Conservation (phyloP, 2,888 invertebrate genomes). For the Tenthredo livida region DNA sequence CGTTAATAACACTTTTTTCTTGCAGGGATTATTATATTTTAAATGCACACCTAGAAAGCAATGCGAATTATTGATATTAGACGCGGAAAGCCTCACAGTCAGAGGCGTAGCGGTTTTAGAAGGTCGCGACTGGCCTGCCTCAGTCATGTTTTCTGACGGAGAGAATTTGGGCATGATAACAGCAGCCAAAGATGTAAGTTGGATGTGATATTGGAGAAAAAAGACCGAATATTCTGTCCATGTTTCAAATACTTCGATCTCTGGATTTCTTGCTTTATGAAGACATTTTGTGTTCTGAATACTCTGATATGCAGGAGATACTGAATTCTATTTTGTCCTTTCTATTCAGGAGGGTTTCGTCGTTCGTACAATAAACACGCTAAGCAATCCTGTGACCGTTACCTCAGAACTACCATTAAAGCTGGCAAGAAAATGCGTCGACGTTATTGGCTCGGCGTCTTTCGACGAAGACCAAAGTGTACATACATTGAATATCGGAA, state of each 20-base stretch:
- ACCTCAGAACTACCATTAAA: conserved; percentile 84
- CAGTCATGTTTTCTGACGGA: conserved; percentile 88
- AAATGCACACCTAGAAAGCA: conserved; percentile 80
- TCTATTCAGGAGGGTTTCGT: conserved; percentile 87
- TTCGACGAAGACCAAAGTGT: conserved; percentile 84
- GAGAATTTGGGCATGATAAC: conserved; percentile 89
- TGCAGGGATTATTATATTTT: conserved; percentile 90
- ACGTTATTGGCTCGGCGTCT: conserved; percentile 86
- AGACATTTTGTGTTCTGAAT: background rate
- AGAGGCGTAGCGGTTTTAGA: conserved; percentile 78
- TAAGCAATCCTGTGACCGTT: conserved; percentile 80
- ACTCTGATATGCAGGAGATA: background rate
- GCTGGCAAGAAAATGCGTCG: conserved; percentile 89
- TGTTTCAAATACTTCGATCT: too few relatives aligned
- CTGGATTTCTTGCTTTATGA: too few relatives aligned
- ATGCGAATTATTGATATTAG: conserved; percentile 74
- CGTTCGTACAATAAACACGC: conserved; percentile 86
- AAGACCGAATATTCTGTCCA: background rate
- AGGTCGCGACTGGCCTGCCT: conserved; percentile 76
- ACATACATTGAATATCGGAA: conserved; percentile 78
- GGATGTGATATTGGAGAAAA: background rate
- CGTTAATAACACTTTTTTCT: conserved; percentile 65
- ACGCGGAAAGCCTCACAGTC: conserved; percentile 79
- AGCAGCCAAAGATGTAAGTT: conserved; percentile 88
- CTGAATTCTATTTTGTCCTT: background rate